Conservation (phyloP, 2,113 vertebrate species). For the Microcebus lehilahytsara region DNA sequence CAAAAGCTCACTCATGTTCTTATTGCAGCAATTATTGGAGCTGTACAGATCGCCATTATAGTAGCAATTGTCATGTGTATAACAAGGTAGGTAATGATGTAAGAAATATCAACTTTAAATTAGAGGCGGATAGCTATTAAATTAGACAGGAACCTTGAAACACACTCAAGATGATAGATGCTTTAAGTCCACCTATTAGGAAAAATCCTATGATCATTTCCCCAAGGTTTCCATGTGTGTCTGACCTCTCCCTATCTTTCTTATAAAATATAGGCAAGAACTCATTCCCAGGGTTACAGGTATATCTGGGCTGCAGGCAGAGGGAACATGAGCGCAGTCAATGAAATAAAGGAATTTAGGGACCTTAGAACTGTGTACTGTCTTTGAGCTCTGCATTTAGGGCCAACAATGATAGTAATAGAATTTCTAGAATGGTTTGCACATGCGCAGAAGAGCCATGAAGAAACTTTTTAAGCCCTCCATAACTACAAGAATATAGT, state of each 20-base stretch:
- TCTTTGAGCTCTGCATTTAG: background rate
- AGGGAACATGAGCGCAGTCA: background rate
- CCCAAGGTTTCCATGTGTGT: background rate
- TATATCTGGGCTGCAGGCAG: background rate
- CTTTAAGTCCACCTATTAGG: background rate
- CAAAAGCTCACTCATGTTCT: slow-evolving; percentile 98
- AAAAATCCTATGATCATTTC: background rate
- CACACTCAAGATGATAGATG: background rate
- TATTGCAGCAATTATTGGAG: slow-evolving; percentile 96
- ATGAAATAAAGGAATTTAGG: background rate
- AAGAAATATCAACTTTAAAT: background rate
- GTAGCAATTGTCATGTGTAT: slow-evolving; percentile 99
- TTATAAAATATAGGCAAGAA: background rate
- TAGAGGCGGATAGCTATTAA: background rate
- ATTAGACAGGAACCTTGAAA: background rate
- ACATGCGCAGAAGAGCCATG: background rate
- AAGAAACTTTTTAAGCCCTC: background rate
- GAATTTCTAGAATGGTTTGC: background rate
- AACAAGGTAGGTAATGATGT: slow-evolving; percentile 88
- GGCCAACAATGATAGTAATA: background rate
- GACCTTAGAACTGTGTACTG: background rate
- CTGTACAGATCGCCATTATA: slow-evolving; percentile 97
- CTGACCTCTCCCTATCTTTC: background rate
- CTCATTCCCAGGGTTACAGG: background rate
- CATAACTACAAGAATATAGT: background rate